A percentile compares a stretch with the other conserved stretches of the same genome.
These are phyloP conservation scores for Danionella dracula DNA, from an alignment of 2,797 vertebrate genomes.

Conservation along the genomic window DNA sequence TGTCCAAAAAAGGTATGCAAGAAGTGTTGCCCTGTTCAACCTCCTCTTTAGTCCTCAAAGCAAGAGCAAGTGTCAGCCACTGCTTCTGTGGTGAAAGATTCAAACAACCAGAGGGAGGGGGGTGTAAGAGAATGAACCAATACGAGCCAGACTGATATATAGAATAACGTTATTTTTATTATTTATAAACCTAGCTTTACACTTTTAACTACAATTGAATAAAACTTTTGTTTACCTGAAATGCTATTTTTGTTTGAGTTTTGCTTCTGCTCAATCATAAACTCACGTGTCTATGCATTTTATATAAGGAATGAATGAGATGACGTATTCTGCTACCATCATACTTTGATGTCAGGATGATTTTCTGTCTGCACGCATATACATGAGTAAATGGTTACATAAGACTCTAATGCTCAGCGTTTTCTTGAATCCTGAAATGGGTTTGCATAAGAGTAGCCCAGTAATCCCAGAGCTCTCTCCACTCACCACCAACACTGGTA, in stretches of 20 bases:
- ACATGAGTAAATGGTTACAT: slow-evolving; percentile 8
- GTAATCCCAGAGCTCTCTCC: slow-evolving; percentile 28
- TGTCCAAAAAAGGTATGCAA: too few species aligned
- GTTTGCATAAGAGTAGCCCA: slow-evolving; percentile 21
- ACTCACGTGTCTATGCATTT: not conserved
- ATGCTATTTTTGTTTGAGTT: not conserved
- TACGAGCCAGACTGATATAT: too few species aligned
- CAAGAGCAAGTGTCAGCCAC: too few species aligned
- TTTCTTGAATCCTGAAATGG: slow-evolving; percentile 10
- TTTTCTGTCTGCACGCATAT: not conserved
- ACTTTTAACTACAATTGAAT: too few species aligned
- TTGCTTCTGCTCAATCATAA: not conserved
- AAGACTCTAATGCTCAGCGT: slow-evolving; percentile 23
- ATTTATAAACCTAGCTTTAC: too few species aligned
- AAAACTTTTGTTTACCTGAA: slow-evolving; percentile 3
- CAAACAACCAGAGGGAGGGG: too few species aligned
- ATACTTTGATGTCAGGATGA: not conserved
- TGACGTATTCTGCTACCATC: not conserved
- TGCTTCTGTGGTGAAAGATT: too few species aligned
- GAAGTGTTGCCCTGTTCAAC: too few species aligned
- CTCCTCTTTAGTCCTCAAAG: too few species aligned
- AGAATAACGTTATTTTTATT: too few species aligned
- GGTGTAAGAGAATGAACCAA: too few species aligned
- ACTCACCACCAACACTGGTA: not conserved
- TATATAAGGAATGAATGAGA: not conserved